These are phyloP conservation scores for Nyctibius bracteatus DNA, from an alignment of 2,113 vertebrate species.

Conservation along the genomic window DNA sequence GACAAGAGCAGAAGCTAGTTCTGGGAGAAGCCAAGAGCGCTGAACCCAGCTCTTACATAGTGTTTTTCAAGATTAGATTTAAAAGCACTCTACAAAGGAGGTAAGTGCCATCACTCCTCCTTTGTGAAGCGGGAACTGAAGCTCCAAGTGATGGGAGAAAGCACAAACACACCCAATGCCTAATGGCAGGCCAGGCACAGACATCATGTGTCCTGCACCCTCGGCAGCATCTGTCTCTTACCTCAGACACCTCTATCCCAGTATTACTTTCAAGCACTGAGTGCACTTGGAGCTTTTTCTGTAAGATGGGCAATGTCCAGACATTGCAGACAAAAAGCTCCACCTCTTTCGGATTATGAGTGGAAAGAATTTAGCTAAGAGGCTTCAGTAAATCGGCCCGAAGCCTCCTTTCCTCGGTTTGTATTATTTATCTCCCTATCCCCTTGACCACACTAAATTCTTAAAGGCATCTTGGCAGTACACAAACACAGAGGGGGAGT, in stretches of 20 bases:
- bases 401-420: background rate
- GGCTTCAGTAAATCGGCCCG: conserved; percentile 32
- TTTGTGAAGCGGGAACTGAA: background rate
- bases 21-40: background rate
- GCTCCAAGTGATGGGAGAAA: background rate
- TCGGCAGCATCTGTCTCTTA: background rate
- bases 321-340: background rate
- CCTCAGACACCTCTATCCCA: background rate
- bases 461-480: conserved; percentile 50
- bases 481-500: conserved; percentile 21
- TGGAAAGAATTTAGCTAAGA: conserved; percentile 58
- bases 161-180: background rate
- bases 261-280: background rate
- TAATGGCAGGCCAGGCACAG: background rate
- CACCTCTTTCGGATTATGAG: conserved; percentile 9
- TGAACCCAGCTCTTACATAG: background rate
- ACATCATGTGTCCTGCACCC: background rate
- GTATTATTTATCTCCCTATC: conserved; percentile 55
- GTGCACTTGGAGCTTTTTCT: background rate
- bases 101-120: background rate
- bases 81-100: background rate
- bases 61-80: background rate
- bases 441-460: conserved; percentile 46
- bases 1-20: background rate
- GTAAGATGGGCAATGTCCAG: background rate